Base-by-base conservation (phyloP, 2,797 vertebrate genomes). In the Brachyalestes nurse region DNA sequence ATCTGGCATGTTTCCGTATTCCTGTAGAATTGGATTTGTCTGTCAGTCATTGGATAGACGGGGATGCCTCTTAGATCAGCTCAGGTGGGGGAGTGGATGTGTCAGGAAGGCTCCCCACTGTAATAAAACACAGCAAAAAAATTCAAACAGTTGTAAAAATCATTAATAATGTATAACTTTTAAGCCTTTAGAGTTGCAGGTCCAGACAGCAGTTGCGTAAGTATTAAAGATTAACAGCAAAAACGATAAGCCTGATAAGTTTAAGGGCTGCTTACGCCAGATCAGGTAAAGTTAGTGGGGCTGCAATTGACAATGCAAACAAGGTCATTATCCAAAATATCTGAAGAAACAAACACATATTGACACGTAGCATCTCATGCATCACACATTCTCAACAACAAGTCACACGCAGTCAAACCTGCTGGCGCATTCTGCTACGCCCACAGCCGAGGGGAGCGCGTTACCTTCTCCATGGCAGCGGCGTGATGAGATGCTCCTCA, bases 381-480 rank as follows among this genome's bases (percentile, higher is more conserved):
- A 61, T 17, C 21, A 47, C 10, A 47, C 45, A 40, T 17, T 19
- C 19, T 19, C 19, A 66, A 40, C 64, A 66, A 34, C 23, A 34
- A 65, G 1, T 1, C 34, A 78, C 34, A 49, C 1, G 9, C 77
- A 73, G 17, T 25, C 69, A 79, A 51, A 79, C 17, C 12, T 21
- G 9, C 60, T 12, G 5, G 25, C 5, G 28, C 34, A 66, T 66
- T 42, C 34, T 38, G 17, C 19, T 45, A 47, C 5, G 4, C 8
- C 21, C 7, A 38, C 28, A 5, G 38, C 4, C 57, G 58, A 38
- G 17, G 16, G 12, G 57, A 45, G 6, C 0, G 6, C 80, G 75
- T 77, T 77, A 87, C 85, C 85, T 87, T 87, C 73, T 87, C 85
- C 85, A 87, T 87, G 64, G 65, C 40, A 67, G 64, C 28, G 28